Evolutionary conservation across 2,797 vertebrate species (phyloP), one percentile per base, ranked within the genome.

Genomic region (Sebastes glaucus): DNA sequence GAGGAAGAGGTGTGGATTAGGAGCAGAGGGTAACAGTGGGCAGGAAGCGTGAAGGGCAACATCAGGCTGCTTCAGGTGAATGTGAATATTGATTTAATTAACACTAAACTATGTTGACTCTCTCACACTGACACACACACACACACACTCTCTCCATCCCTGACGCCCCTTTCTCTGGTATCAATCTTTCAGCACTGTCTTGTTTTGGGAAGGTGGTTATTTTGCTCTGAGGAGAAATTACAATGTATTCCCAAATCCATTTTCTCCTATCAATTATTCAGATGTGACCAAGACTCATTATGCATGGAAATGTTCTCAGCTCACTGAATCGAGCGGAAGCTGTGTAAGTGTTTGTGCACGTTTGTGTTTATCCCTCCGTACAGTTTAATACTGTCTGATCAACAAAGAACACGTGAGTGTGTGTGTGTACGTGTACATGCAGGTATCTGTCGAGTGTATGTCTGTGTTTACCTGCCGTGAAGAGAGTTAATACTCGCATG

Each of bases 201-300:
- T 91, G 91, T 90, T 91, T 93, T 79, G 66, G 80, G 87, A 83
- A 78, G 80, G 78, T 80, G 82, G 79, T 91, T 88, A 88, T 91
- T 92, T 88, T 81, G 89, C 88, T 92, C 83, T 46, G 83, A 91
- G 87, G 89, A 90, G 81, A 90, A 88, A 92, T 93, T 92, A 92
- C 89, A 87, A 90, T 84, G 67, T 84, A 91, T 89, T 84, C 86
- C 72, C 81, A 89, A 92, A 92, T 90, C 89, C 76, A 92, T 93
- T 93, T 92, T 88, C 90, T 82, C 49, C 63, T 6, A 91, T 93
- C 85, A 91, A 93, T 92, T 93, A 93, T 92, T 92, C 89, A 93
- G 84, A 90, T 88, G 82, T 86, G 88, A 92, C 92, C 83, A 61
- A 74, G 63, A 22, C 77, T 92, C 90, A 91, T 93, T 92, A 89